Conservation (phyloP, 2,113 vertebrate species). For the Hemicordylus capensis region DNA sequence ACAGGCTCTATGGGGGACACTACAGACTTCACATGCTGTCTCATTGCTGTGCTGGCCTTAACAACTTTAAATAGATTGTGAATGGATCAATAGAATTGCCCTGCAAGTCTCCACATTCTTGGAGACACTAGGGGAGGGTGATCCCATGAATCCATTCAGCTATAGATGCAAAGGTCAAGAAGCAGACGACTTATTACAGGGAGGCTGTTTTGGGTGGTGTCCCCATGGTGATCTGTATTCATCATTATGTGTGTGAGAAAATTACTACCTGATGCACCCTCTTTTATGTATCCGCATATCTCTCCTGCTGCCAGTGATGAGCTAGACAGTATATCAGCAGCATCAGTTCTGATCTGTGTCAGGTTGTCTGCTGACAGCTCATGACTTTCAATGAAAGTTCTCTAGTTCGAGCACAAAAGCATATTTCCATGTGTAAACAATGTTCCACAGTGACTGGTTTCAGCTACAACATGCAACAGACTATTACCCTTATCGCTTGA, state of each 20-base stretch:
- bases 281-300: background rate
- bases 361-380: conserved; percentile 14
- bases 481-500: conserved; percentile 34
- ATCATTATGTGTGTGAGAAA: background rate
- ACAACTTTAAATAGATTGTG: background rate
- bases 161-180: background rate
- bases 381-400: conserved; percentile 2
- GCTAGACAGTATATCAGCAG: background rate
- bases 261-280: background rate
- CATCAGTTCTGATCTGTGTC: background rate
- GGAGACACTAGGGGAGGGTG: background rate
- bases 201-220: background rate
- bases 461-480: background rate
- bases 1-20: background rate
- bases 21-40: background rate
- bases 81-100: background rate
- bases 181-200: background rate
- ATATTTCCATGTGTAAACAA: background rate
- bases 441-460: background rate
- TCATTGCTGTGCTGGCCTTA: background rate
- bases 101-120: background rate
- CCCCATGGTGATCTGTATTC: background rate
- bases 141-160: background rate
- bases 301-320: background rate
- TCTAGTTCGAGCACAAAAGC: conserved; percentile 18